phyloP scores from a whole-genome alignment of 2,113 vertebrate species.

The Plotosus lineatus region DNA sequence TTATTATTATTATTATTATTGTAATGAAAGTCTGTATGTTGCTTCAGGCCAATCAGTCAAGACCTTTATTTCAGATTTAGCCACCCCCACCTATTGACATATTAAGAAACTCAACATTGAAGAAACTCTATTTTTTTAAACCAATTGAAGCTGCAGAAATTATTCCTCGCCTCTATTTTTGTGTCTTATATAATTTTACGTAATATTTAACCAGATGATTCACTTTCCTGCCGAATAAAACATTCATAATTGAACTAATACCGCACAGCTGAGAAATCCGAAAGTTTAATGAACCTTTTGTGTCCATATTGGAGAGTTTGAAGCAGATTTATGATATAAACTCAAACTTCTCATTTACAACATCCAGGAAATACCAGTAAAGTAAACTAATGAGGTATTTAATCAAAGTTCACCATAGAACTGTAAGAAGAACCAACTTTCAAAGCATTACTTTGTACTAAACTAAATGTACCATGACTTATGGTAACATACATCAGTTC shows the following conservation, averaged over 20 bases:
- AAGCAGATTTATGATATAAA: background rate
- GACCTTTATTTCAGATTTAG: no score
- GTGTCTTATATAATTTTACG: background rate
- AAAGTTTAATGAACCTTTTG: background rate
- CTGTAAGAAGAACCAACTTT: constrained; percentile 18
- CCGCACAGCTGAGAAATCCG: background rate
- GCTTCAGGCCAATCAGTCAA: no score
- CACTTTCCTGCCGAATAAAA: background rate
- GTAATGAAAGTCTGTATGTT: background rate
- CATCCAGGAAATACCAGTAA: constrained; percentile 22
- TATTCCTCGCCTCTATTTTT: background rate
- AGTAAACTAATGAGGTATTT: constrained; percentile 26
- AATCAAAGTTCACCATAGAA: constrained; percentile 25
- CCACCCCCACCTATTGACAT: no score
- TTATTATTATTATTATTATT: background rate
- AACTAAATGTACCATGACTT: constrained; percentile 29
- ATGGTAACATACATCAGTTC: constrained; percentile 20
- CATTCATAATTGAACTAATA: background rate
- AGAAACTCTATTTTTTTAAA: background rate
- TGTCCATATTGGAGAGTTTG: background rate
- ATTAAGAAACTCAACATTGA: no score
- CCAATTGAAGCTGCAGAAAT: background rate
- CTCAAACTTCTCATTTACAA: background rate
- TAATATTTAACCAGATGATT: background rate
- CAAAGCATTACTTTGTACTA: constrained; percentile 15